phyloP scores from a whole-genome alignment of 2,113 vertebrate species.

The Poeciliopsis occidentalis region DNA sequence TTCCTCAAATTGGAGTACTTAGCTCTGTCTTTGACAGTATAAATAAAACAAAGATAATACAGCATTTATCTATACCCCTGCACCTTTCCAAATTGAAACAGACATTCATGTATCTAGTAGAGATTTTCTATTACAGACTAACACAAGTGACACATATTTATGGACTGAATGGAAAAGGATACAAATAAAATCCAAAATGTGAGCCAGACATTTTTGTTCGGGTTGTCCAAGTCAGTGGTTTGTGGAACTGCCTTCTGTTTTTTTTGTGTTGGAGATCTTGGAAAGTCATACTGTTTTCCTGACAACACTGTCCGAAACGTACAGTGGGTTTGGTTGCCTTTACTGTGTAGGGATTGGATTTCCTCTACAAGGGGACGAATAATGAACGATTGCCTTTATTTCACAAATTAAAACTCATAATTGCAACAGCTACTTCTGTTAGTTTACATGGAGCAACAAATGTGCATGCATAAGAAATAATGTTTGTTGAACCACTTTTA shows the following conservation, averaged over 20 bases:
- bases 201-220: too few species aligned
- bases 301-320: neutral
- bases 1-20: conserved; percentile 36
- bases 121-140: too few species aligned
- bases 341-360: neutral
- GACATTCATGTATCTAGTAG: too few species aligned
- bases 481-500: neutral
- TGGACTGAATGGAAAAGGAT: too few species aligned
- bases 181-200: too few species aligned
- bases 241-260: too few species aligned
- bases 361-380: neutral
- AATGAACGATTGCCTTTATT: neutral
- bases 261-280: too few species aligned
- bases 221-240: too few species aligned
- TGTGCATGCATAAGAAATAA: neutral
- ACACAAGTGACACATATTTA: too few species aligned
- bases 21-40: conserved; percentile 27
- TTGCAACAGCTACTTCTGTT: neutral
- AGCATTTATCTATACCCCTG: too few species aligned
- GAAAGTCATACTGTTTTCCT: too few species aligned
- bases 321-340: neutral
- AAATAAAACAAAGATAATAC: conserved; percentile 22
- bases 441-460: neutral
- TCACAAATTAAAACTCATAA: neutral
- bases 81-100: too few species aligned